Evolutionary conservation across 2,888 invertebrate species (phyloP).

Genomic region (Phengaris arion): DNA sequence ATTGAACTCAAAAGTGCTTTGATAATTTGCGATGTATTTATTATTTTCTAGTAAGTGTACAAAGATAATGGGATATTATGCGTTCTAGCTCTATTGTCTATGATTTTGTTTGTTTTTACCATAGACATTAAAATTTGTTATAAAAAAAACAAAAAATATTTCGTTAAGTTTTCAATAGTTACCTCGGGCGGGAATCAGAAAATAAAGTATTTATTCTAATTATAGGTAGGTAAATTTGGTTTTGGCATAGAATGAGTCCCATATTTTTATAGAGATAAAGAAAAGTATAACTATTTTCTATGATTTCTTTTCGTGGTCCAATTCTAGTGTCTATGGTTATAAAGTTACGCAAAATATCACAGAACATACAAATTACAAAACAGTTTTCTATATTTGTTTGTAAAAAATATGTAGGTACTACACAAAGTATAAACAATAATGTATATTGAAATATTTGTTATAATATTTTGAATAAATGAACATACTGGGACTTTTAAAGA

Average conservation of each 20-base stretch:
- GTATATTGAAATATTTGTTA: constrained; percentile 25
- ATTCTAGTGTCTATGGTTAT: constrained; percentile 22
- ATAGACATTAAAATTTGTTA: constrained; percentile 18
- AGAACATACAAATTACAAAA: constrained; percentile 4
- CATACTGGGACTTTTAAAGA: constrained; percentile 24
- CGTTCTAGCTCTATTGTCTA: constrained; percentile 12
- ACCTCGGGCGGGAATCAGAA: neutral
- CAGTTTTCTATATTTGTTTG: constrained; percentile 13
- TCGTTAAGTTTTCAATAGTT: neutral
- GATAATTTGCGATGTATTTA: neutral
- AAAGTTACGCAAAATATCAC: constrained; percentile 20
- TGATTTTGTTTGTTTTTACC: constrained; percentile 7
- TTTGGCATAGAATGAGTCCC: neutral
- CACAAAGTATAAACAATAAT: neutral
- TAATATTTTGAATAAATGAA: constrained; percentile 18
- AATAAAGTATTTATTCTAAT: neutral
- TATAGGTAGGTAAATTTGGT: neutral
- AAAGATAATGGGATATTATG: constrained; percentile 8
- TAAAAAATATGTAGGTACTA: neutral
- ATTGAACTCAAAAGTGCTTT: neutral
- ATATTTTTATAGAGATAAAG: neutral
- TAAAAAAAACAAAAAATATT: neutral
- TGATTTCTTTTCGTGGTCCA: neutral
- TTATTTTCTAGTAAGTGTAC: neutral
- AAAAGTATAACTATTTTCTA: neutral